Evolutionary conservation across 2,113 vertebrate genomes (phyloP).

Genomic region (Corythaixoides concolor): DNA sequence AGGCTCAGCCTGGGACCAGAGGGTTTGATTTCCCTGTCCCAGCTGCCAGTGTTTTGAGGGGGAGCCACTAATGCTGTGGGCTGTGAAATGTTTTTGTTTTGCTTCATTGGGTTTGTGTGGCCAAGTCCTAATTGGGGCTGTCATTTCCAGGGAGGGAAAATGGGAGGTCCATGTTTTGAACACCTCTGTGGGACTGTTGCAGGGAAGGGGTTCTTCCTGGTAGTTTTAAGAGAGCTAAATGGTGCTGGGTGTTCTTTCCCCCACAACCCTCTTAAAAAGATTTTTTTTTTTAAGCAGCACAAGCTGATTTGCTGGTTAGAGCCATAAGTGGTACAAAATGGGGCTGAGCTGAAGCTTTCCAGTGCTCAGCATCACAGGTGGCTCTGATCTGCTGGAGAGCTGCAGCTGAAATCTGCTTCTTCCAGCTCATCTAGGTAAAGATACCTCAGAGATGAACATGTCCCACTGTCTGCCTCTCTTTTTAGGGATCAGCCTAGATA

Average conservation of each 20-base stretch:
- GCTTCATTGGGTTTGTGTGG: background rate
- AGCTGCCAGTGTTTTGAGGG: slow-evolving; percentile 8
- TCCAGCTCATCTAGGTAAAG: background rate
- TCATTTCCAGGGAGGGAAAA: background rate
- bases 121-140: slow-evolving; percentile 22
- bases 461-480: background rate
- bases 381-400: background rate
- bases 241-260: background rate
- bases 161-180: background rate
- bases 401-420: background rate
- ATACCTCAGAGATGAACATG: rapidly evolving
- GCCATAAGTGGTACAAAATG: background rate
- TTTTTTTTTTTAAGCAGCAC: background rate
- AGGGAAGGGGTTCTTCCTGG: background rate
- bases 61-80: slow-evolving; percentile 53
- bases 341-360: background rate
- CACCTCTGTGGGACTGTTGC: background rate
- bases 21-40: background rate
- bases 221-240: background rate
- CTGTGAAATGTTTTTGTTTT: slow-evolving; percentile 62
- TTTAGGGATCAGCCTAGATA: background rate
- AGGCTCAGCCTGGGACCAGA: background rate
- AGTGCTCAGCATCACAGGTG: background rate
- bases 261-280: no score
- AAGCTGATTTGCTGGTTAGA: background rate